Conservation (phyloP, 2,113 vertebrate genomes). For the Phalacrocorax aristotelis region DNA sequence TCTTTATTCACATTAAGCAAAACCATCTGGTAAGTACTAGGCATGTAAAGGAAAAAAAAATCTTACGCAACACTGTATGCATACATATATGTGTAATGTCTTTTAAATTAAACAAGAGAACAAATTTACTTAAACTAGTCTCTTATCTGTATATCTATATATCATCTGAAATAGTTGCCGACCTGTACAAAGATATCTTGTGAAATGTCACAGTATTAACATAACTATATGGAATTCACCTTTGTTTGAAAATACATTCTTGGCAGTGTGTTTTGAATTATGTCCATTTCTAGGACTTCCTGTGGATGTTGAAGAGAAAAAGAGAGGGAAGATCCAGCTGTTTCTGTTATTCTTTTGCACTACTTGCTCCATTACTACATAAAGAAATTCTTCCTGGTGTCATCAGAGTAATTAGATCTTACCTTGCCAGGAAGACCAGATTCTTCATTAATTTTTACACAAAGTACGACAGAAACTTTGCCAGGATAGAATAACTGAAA, state of each 20-base stretch:
- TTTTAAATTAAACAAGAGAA: background rate
- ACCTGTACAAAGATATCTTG: background rate
- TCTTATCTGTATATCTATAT: background rate
- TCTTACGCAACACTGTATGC: background rate
- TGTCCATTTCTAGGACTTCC: background rate
- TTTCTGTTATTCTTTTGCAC: background rate
- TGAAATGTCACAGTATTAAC: background rate
- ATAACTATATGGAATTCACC: background rate
- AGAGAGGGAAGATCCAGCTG: background rate
- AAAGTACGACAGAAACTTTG: background rate
- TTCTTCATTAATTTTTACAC: background rate
- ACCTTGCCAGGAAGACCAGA: background rate
- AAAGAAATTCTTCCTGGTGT: background rate
- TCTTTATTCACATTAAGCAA: background rate
- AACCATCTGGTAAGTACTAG: background rate
- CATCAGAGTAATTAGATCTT: background rate
- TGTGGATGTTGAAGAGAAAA: background rate
- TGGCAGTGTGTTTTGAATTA: background rate
- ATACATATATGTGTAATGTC: background rate
- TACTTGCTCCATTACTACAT: fast-evolving
- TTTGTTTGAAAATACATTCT: background rate
- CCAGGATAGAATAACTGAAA: background rate
- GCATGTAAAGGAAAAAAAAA: background rate
- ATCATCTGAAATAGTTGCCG: background rate
- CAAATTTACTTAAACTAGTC: background rate